Evolutionary conservation across 2,113 vertebrate species (phyloP).

Genomic region (Alces alces): DNA sequence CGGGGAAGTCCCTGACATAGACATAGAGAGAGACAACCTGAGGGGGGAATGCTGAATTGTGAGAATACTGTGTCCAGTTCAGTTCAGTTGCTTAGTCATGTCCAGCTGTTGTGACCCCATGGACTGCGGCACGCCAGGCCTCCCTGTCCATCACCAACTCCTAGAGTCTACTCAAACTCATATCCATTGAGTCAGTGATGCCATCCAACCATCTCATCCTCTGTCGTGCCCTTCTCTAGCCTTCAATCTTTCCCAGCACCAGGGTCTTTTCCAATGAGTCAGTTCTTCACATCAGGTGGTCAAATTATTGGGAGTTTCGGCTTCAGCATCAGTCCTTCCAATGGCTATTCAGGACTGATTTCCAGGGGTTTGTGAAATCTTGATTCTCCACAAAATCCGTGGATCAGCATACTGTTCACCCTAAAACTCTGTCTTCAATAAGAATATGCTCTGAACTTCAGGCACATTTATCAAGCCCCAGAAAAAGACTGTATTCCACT

Average conservation of each 20-base stretch:
- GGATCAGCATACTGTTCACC: neutral
- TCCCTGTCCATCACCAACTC: neutral
- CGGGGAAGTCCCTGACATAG: neutral
- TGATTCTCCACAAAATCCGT: neutral
- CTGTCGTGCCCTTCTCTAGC: fast-evolving
- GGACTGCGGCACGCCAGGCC: neutral
- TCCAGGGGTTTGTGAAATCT: neutral
- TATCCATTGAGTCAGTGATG: neutral
- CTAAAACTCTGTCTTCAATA: neutral
- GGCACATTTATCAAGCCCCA: neutral
- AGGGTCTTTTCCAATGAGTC: neutral
- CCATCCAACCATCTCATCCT: neutral
- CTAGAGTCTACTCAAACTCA: neutral
- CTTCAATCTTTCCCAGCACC: neutral
- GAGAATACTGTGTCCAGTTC: neutral
- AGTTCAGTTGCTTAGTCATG: fast-evolving
- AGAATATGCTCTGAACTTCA: neutral
- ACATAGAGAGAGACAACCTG: neutral
- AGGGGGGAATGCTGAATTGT: neutral
- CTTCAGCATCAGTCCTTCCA: neutral
- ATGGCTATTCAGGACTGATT: neutral
- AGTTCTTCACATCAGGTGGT: fast-evolving
- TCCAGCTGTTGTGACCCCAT: neutral
- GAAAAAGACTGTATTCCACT: neutral
- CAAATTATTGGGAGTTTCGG: neutral